These are phyloP conservation scores for Drosophila nigromelanica DNA, from an alignment of 1,140 invertebrate species.

Conservation along the genomic window DNA sequence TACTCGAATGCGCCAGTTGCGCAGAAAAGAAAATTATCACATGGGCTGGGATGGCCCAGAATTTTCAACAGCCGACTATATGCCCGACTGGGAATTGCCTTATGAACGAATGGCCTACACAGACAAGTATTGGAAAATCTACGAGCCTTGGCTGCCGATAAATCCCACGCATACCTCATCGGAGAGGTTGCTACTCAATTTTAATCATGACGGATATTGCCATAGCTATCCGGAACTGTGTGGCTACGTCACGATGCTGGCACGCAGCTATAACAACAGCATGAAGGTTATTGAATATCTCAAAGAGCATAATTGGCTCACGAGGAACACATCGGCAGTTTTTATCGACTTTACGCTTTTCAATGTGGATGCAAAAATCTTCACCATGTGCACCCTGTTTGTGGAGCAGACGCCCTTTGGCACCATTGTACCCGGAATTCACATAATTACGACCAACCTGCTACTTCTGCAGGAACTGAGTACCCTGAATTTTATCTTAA, in stretches of 20 bases:
- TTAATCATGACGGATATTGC: constrained; percentile 13
- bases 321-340: constrained; percentile 29
- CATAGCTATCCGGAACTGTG: constrained; percentile 29
- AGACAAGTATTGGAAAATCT: constrained; percentile 64
- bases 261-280: constrained; percentile 23
- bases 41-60: background rate
- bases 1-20: constrained; percentile 59
- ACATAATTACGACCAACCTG: constrained; percentile 33
- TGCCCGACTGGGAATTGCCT: constrained; percentile 52
- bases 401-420: constrained; percentile 65
- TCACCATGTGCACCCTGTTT: constrained; percentile 40
- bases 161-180: background rate
- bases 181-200: constrained; percentile 17
- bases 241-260: constrained; percentile 56
- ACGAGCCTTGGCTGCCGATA: constrained; percentile 54
- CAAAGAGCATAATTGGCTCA: constrained; percentile 42
- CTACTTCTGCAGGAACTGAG: constrained; percentile 10
- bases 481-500: background rate
- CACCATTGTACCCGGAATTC: background rate
- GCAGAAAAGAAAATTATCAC: background rate
- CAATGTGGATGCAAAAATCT: constrained; percentile 57
- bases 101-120: constrained; percentile 39
- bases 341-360: constrained; percentile 74
- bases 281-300: constrained; percentile 51
- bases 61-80: constrained; percentile 27